Percentiles rank a stretch among this genome's conserved stretches.
Evolutionary conservation across 2,888 invertebrate species (phyloP).

Genomic region (Nipponacmea schrenckii): DNA sequence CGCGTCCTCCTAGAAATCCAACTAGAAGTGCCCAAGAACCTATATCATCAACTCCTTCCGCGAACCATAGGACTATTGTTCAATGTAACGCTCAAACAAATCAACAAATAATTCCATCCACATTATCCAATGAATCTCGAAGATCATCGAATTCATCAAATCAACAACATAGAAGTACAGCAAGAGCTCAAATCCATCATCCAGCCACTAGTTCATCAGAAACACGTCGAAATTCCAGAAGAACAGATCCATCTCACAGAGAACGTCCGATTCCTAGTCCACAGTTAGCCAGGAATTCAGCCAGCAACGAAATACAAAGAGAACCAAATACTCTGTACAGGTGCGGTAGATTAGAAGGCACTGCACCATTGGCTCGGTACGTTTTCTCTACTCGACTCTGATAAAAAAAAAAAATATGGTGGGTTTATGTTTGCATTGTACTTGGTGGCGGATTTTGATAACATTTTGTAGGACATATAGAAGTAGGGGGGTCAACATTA

Average conservation of each 20-base stretch:
- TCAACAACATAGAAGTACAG: not conserved
- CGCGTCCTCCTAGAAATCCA: not conserved
- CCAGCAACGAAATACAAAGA: not conserved
- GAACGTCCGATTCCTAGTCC: not conserved
- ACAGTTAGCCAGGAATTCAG: not conserved
- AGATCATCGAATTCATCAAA: not conserved
- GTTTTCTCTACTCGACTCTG: not conserved
- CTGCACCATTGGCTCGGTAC: conserved; percentile 2
- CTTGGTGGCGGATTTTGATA: not conserved
- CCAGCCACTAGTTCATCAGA: not conserved
- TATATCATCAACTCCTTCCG: not conserved
- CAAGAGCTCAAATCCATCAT: not conserved
- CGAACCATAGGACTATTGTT: not conserved
- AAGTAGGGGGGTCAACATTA: too few relatives aligned
- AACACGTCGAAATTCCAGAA: not conserved
- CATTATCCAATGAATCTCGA: not conserved
- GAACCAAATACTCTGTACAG: not conserved
- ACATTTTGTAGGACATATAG: too few relatives aligned
- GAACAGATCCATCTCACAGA: not conserved
- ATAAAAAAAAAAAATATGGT: too few relatives aligned
- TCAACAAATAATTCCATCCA: not conserved
- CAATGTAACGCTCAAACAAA: not conserved
- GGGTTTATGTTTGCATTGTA: too few relatives aligned
- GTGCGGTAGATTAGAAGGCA: not conserved
- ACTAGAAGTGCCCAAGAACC: not conserved